Percentiles rank a stretch among this genome's conserved stretches.
Evolutionary conservation across 2,888 invertebrate genomes (phyloP).

Genomic region (Cryptus viduatorius): DNA sequence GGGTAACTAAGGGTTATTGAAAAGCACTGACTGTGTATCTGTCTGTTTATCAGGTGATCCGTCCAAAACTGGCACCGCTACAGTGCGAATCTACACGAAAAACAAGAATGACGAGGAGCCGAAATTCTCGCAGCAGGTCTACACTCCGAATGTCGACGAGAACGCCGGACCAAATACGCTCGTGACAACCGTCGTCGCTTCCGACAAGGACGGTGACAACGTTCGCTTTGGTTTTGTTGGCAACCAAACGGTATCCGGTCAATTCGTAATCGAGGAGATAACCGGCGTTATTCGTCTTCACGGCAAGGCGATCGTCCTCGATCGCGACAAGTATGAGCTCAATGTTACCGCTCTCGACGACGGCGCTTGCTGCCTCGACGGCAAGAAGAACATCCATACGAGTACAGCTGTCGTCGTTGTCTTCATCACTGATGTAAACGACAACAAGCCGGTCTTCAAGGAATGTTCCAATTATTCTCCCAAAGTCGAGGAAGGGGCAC

Average conservation of each 20-base stretch:
- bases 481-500: constrained; percentile 97
- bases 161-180: constrained; percentile 97
- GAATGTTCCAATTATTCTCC: constrained; percentile 97
- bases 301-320: constrained; percentile 93
- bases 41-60: constrained; percentile 89
- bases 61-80: constrained; percentile 95
- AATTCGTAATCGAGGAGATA: constrained; percentile 97
- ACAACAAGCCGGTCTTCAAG: constrained; percentile 98
- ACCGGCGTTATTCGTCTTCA: constrained; percentile 97
- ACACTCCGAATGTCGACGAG: constrained; percentile 98
- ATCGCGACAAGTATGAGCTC: constrained; percentile 97
- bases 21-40: neutral
- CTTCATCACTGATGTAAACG: constrained; percentile 98
- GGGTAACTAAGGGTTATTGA: too few species aligned
- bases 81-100: constrained; percentile 97
- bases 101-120: constrained; percentile 99
- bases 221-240: constrained; percentile 97
- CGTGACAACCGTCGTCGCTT: constrained; percentile 98
- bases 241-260: constrained; percentile 95
- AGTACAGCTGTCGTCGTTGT: constrained; percentile 98
- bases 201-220: constrained; percentile 98
- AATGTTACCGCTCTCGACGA: constrained; percentile 99
- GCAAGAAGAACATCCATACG: constrained; percentile 94
- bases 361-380: constrained; percentile 97
- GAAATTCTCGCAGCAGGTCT: constrained; percentile 98